Percentiles rank a stretch among this genome's conserved stretches.
Evolutionary conservation across 2,113 vertebrate genomes (phyloP).

Genomic region (Machaerirhynchus nigripectus): DNA sequence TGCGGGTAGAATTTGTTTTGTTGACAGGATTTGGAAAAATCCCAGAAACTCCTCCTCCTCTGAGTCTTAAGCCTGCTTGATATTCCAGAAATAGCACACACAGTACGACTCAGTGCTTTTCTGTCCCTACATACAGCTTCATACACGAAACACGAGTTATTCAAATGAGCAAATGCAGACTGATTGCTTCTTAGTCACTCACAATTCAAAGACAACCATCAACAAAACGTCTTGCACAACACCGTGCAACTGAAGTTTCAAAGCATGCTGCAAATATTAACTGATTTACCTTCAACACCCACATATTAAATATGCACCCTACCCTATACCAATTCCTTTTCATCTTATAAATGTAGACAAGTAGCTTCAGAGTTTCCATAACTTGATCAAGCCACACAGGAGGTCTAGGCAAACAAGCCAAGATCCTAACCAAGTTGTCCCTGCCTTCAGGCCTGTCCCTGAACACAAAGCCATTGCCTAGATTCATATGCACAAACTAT

Average conservation of each 20-base stretch:
- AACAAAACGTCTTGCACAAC: background rate
- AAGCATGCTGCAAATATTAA: background rate
- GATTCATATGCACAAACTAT: background rate
- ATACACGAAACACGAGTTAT: background rate
- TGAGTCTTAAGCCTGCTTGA: background rate
- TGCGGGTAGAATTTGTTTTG: background rate
- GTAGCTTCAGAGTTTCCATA: background rate
- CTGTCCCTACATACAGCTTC: background rate
- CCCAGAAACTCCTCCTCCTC: background rate
- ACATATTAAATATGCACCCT: background rate
- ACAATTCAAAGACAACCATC: background rate
- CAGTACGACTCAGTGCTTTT: background rate
- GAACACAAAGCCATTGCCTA: background rate
- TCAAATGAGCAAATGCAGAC: slow-evolving; percentile 7
- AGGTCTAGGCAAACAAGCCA: background rate
- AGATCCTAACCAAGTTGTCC: background rate
- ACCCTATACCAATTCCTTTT: background rate
- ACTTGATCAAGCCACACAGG: background rate
- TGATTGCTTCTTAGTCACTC: background rate
- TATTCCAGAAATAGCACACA: background rate
- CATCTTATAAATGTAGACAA: background rate
- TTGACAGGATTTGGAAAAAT: slow-evolving; percentile 16
- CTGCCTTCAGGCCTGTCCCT: background rate
- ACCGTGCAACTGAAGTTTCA: background rate
- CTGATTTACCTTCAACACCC: background rate